These are phyloP conservation scores for Melieria omissa DNA, from an alignment of 2,888 invertebrate species.

Conservation along the genomic window DNA sequence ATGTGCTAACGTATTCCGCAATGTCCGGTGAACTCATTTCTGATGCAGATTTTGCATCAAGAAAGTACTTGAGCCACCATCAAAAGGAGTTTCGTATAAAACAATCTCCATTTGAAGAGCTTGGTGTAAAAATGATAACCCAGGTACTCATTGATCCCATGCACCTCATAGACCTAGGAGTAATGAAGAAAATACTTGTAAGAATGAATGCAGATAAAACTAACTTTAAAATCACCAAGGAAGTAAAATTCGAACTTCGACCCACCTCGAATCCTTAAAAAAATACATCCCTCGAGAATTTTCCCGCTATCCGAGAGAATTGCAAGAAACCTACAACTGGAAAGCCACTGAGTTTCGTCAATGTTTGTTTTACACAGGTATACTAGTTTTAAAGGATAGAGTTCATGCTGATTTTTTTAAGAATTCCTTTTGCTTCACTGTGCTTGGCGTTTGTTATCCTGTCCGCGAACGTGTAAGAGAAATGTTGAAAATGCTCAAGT, in stretches of 20 bases:
- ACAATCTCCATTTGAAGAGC: slow-evolving; percentile 12
- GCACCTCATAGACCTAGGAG: background rate
- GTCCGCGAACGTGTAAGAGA: slow-evolving; percentile 25
- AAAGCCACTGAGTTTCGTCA: slow-evolving; percentile 35
- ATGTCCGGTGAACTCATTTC: background rate
- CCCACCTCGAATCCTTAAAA: background rate
- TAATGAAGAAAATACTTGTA: background rate
- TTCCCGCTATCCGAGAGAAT: slow-evolving; percentile 14
- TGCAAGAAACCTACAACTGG: slow-evolving; percentile 30
- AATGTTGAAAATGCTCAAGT: slow-evolving; percentile 30
- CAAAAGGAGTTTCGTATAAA: slow-evolving; percentile 2
- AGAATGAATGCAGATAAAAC: slow-evolving; percentile 19
- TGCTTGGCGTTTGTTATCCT: slow-evolving; percentile 26
- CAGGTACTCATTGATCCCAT: slow-evolving; percentile 22
- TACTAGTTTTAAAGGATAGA: slow-evolving; percentile 14
- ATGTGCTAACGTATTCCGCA: slow-evolving; percentile 10
- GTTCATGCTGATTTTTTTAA: slow-evolving; percentile 33
- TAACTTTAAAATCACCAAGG: slow-evolving; percentile 17
- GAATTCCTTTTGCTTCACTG: slow-evolving; percentile 32
- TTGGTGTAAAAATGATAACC: slow-evolving; percentile 18
- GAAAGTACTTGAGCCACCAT: slow-evolving; percentile 24
- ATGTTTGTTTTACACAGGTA: slow-evolving; percentile 32
- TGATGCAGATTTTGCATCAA: slow-evolving; percentile 24
- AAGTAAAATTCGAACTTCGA: slow-evolving; percentile 9
- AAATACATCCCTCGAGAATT: slow-evolving; percentile 19